phyloP scores from a whole-genome alignment of 2,888 invertebrate species.

The Himalopsyche anomala region DNA sequence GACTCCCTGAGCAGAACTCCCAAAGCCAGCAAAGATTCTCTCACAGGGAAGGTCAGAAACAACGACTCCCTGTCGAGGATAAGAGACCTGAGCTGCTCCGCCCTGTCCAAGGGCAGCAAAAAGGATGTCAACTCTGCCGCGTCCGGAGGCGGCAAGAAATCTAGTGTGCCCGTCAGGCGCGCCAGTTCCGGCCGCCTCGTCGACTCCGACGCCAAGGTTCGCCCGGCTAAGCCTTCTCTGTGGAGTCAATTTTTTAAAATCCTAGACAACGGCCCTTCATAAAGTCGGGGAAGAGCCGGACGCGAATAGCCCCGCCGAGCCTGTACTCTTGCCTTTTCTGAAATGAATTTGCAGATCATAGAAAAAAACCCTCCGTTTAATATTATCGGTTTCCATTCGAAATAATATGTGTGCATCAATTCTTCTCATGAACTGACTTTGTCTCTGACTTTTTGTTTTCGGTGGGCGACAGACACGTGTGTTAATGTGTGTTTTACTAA shows the following conservation, averaged over 20 bases:
- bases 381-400: slow-evolving; percentile 33
- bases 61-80: slow-evolving; percentile 75
- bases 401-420: slow-evolving; percentile 24
- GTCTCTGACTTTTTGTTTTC: slow-evolving; percentile 48
- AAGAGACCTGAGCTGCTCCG: slow-evolving; percentile 67
- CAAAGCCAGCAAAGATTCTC: slow-evolving; percentile 74
- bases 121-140: slow-evolving; percentile 66
- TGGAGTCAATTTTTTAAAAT: slow-evolving; percentile 83
- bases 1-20: slow-evolving; percentile 67
- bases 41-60: slow-evolving; percentile 75
- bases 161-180: slow-evolving; percentile 67
- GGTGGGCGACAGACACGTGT: slow-evolving; percentile 63
- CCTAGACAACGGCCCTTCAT: slow-evolving; percentile 75
- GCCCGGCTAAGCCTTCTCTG: slow-evolving; percentile 81
- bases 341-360: slow-evolving; percentile 45
- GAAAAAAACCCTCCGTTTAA: slow-evolving; percentile 58
- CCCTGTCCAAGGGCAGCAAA: slow-evolving; percentile 60
- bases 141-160: slow-evolving; percentile 66
- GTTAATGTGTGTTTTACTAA: slow-evolving; percentile 64
- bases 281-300: slow-evolving; percentile 45
- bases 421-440: slow-evolving; percentile 9
- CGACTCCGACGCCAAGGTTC: slow-evolving; percentile 81
- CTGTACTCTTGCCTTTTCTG: slow-evolving; percentile 60
- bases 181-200: slow-evolving; percentile 71
- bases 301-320: slow-evolving; percentile 48